Base-by-base conservation (phyloP, 2,797 vertebrate genomes). In the Nyctibius grandis region DNA sequence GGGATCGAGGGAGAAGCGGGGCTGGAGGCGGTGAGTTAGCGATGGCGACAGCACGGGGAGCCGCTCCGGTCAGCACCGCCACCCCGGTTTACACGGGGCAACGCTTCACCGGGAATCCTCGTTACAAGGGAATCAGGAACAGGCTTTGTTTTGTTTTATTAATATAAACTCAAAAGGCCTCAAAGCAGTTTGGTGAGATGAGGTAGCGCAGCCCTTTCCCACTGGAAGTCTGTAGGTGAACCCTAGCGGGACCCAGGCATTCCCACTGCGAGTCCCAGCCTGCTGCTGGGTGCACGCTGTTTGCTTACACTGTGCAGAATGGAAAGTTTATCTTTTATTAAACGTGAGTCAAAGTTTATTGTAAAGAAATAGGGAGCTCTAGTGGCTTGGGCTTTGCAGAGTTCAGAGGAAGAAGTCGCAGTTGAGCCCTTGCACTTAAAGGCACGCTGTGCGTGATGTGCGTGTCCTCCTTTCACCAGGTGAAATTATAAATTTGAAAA, bases 31-130 rank as follows among this genome's bases (percentile, higher is more conserved):
- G 91, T 76, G 86, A 92, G 93, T 87, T 19, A 9, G 15, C 23
- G 5, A 3, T 5, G 3, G 54, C 7, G 2, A 3, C 29, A 0
- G 54, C 44, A 2, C 25, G 2, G 15, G 10, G 36, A 36, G 53
- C n/a, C n/a, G n/a, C n/a, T n/a, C n/a, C n/a, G n/a, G n/a, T n/a
- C n/a, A n/a, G n/a, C n/a, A n/a, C n/a, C n/a, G n/a, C n/a, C n/a
- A n/a, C n/a, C n/a, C n/a, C n/a, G n/a, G n/a, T n/a, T n/a, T n/a
- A n/a, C n/a, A n/a, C n/a, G n/a, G 22, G 15, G 48, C 44, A 1
- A 44, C 2, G 18, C 5, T 6, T 22, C 17, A 2, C 22, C 6
- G 44, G 18, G 36, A 61, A 20, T 11, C 3, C 9, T 6, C 2
- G 2, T 0, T 11, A 16, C 21, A 5, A 28, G 5, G 6, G 16